Evolutionary conservation across 2,113 vertebrate species (phyloP).

Genomic region (Myanophis thanlyinensis): DNA sequence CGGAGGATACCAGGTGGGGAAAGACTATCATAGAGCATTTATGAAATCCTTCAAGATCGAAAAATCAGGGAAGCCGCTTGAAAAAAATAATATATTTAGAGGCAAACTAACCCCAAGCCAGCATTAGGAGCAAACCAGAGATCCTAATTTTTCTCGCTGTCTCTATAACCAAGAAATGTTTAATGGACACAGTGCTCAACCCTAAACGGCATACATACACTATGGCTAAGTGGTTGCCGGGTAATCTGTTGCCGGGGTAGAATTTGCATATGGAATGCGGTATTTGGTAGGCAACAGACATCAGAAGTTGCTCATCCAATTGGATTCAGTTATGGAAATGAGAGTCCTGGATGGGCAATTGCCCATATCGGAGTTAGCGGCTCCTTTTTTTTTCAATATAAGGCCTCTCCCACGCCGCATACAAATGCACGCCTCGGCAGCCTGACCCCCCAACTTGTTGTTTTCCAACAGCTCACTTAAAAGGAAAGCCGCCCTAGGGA

Average conservation of each 20-base stretch:
- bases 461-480: neutral
- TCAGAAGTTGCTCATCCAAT: neutral
- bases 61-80: neutral
- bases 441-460: neutral
- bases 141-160: neutral
- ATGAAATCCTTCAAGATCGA: neutral
- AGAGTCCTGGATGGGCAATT: neutral
- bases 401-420: neutral
- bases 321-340: neutral
- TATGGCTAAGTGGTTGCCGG: neutral
- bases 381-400: neutral
- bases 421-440: neutral
- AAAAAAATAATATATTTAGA: neutral
- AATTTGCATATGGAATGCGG: neutral
- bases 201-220: neutral
- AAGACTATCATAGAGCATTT: neutral
- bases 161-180: neutral
- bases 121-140: neutral
- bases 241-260: slow-evolving; percentile 18
- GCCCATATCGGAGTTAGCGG: neutral
- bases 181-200: neutral
- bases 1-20: neutral
- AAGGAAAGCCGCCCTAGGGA: neutral
- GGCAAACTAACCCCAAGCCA: neutral
- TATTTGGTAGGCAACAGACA: neutral